Evolutionary conservation across 2,113 vertebrate genomes (phyloP).

Genomic region (human): DNA sequence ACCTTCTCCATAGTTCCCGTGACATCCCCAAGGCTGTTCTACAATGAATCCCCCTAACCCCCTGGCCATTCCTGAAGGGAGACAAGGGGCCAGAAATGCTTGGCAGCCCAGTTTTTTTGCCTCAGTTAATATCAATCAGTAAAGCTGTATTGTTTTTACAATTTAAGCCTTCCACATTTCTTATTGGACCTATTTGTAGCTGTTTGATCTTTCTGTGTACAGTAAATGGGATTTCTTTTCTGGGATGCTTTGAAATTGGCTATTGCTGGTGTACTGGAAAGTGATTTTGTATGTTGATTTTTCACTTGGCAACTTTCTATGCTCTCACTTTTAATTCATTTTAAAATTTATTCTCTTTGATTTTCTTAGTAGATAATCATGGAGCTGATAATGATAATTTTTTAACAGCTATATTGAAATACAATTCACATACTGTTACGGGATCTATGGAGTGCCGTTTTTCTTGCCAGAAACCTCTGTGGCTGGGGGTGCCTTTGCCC

Average conservation of each 20-base stretch:
- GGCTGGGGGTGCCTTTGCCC: no score
- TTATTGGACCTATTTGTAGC: background rate
- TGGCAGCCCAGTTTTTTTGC: background rate
- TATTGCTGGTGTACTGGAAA: background rate
- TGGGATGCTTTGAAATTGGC: background rate
- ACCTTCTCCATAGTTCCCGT: background rate
- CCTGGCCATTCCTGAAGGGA: background rate
- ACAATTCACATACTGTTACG: background rate
- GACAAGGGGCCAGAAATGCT: background rate
- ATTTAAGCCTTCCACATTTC: background rate
- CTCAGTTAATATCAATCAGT: background rate
- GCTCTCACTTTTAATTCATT: background rate
- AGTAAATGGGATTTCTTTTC: background rate
- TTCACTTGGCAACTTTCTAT: background rate
- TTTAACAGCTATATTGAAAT: background rate
- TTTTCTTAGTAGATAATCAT: background rate
- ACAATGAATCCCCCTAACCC: background rate
- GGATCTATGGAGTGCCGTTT: no score
- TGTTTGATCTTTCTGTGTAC: background rate
- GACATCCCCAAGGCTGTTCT: background rate
- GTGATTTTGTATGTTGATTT: background rate
- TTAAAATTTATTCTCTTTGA: background rate
- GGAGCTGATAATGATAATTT: background rate
- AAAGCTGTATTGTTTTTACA: background rate
- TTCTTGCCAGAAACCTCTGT: no score